phyloP scores from a whole-genome alignment of 2,888 invertebrate species.

The Acanthopleura granulata region DNA sequence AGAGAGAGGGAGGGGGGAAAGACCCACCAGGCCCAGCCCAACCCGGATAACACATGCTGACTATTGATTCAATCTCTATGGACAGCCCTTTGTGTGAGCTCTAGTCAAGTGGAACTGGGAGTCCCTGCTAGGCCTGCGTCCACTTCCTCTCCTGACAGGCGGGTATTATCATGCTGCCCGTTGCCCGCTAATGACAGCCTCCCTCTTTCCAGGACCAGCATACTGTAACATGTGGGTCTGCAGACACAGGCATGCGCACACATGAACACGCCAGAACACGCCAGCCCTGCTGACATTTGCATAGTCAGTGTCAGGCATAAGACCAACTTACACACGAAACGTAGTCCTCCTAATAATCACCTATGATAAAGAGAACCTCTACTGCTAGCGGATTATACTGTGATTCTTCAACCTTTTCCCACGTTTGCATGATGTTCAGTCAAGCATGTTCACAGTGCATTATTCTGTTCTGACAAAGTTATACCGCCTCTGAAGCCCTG shows the following conservation, averaged over 20 bases:
- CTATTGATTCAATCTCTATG: slow-evolving; percentile 7
- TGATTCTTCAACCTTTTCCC: too few species aligned
- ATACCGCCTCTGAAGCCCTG: too few species aligned
- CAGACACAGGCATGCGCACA: neutral
- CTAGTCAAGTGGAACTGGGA: slow-evolving; percentile 11
- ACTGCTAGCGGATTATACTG: too few species aligned
- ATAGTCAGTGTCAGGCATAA: neutral
- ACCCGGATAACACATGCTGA: neutral
- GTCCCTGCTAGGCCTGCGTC: neutral
- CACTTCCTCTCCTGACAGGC: neutral
- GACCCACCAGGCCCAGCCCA: neutral
- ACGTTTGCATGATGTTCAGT: too few species aligned
- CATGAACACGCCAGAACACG: neutral
- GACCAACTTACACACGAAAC: neutral
- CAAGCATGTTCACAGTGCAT: too few species aligned
- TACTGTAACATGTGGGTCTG: slow-evolving; percentile 5
- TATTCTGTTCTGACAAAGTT: too few species aligned
- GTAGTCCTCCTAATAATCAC: too few species aligned
- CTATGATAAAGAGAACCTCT: too few species aligned
- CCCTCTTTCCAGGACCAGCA: neutral
- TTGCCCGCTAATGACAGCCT: neutral
- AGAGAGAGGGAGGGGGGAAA: neutral
- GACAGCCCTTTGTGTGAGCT: neutral
- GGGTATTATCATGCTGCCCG: neutral
- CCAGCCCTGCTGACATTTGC: neutral